Evolutionary conservation across 2,113 vertebrate species (phyloP), one percentile per base, ranked within the genome.

Genomic region (Rhabdomys dilectus): DNA sequence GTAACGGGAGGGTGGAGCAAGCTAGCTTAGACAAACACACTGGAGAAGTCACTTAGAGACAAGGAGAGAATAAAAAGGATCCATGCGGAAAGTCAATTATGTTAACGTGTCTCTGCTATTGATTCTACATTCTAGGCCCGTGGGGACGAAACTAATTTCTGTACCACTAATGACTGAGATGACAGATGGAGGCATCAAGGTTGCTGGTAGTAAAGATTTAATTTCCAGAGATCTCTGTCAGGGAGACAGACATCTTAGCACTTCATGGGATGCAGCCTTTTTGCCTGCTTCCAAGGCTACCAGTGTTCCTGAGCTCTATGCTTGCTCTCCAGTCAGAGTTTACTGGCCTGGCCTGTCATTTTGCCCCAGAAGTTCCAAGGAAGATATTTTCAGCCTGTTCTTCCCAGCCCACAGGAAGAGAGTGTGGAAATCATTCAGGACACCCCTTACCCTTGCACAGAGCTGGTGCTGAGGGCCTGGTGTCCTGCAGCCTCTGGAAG

Each of bases 381-480:
- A 0, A 1, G 1, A 3, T 13, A 0, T 66, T 45, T 13, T 13
- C 0, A 13, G 5, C 6, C 36, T 53, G 21, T n/a, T 7, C n/a
- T 93, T 87, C 82, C 81, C 78, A 90, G 5, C 86, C 95, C 91
- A 22, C 89, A 88, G 68, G 77, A 42, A 60, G 62, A 29, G 0
- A 22, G 85, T 76, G 4, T 75, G 60, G 94, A 92, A 98, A 97
- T 97, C 34, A 76, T 36, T 98, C 96, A 97, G 95, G 66, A 19
- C 10, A 42, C 91, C 80, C 77, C 91, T 72, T 77, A 19, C 92
- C 94, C 94, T 58, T 31, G 91, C 77, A 62, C 53, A 80, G 39
- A 19, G 24, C 82, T 66, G 87, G 72, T 22, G 97, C 94, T 96
- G 58, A 26, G 56, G 78, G 56, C 45, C 45, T 24, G 53, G 75